These are phyloP conservation scores for Pandemis cinnamomeana DNA, from an alignment of 2,888 invertebrate species.

Conservation along the genomic window DNA sequence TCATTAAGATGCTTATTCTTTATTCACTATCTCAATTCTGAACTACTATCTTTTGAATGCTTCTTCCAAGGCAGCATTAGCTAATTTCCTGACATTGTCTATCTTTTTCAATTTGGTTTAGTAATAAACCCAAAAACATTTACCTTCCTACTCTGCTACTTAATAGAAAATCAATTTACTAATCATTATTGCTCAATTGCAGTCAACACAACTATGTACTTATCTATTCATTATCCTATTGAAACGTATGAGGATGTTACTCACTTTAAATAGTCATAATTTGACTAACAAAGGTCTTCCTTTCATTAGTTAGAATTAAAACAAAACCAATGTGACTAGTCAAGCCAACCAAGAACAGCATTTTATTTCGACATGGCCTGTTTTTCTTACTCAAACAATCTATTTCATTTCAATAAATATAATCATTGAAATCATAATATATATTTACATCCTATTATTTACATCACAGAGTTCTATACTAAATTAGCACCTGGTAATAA, in stretches of 20 bases:
- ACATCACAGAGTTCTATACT: conserved; percentile 22
- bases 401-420: conserved; percentile 18
- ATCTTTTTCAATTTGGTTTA: too few species aligned
- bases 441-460: conserved; percentile 23
- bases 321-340: neutral
- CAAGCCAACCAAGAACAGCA: neutral
- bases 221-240: neutral
- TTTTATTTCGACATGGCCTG: neutral
- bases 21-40: too few species aligned
- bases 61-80: too few species aligned
- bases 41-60: too few species aligned
- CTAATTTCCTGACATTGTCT: too few species aligned
- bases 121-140: too few species aligned
- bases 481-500: conserved; percentile 4
- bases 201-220: too few species aligned
- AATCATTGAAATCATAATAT: neutral
- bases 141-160: too few species aligned
- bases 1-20: too few species aligned
- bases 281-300: neutral
- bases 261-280: neutral
- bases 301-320: neutral
- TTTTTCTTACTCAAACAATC: conserved; percentile 2
- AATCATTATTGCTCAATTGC: too few species aligned
- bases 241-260: neutral
- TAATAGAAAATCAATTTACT: too few species aligned